phyloP scores from a whole-genome alignment of 64 coral and sea anemone species.

The Pocillopora damicornis region DNA sequence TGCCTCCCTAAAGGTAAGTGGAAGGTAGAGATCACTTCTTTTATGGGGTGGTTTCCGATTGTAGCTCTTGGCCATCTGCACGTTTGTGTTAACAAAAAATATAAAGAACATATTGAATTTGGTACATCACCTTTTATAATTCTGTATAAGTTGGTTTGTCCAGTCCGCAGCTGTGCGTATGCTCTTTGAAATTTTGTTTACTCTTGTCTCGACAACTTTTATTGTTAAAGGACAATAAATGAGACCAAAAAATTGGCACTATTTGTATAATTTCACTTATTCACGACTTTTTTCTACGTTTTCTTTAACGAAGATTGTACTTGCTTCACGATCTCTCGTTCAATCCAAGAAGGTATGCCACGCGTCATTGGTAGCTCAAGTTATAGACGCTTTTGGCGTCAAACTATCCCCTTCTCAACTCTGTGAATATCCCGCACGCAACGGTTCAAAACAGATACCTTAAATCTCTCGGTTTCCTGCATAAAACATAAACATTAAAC shows the following conservation, averaged over 20 bases:
- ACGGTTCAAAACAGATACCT: too few species aligned
- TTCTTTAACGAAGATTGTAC: too few species aligned
- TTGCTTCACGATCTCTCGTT: too few species aligned
- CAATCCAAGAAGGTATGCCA: too few species aligned
- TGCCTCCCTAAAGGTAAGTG: not conserved
- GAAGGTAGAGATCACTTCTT: not conserved
- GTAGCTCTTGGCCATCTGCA: not conserved
- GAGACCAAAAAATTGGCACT: not conserved
- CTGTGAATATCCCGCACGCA: too few species aligned
- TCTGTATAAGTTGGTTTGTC: not conserved
- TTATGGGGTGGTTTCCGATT: not conserved
- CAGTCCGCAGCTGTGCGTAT: not conserved
- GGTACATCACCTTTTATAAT: not conserved
- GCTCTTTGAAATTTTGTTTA: not conserved
- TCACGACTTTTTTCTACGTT: too few species aligned
- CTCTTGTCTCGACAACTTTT: not conserved
- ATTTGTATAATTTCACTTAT: not conserved
- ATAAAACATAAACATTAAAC: not conserved
- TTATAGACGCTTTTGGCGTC: too few species aligned
- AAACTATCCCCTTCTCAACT: too few species aligned
- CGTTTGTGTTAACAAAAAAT: not conserved
- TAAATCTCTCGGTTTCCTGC: not conserved
- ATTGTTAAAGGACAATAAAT: not conserved
- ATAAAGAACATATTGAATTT: not conserved
- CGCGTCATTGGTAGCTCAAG: too few species aligned